These are phyloP conservation scores for Python bivittatus DNA, from an alignment of 2,113 vertebrate genomes.

Conservation along the genomic window DNA sequence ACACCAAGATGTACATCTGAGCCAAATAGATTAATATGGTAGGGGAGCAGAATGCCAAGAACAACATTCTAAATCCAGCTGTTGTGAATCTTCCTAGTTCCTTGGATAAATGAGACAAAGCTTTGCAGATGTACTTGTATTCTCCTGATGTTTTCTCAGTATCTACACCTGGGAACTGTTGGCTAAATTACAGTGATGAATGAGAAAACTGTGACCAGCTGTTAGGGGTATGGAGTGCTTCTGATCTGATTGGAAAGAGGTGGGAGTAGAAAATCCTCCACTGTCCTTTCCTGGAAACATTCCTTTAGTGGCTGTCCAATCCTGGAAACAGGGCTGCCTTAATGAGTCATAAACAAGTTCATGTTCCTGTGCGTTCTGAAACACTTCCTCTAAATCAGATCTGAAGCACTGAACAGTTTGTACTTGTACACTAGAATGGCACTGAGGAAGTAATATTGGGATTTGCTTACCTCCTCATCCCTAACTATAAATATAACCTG, in stretches of 20 bases:
- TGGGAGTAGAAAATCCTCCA: neutral
- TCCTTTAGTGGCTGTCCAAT: neutral
- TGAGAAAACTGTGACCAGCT: neutral
- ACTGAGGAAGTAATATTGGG: neutral
- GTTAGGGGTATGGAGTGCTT: neutral
- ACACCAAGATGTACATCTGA: neutral
- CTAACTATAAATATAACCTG: neutral
- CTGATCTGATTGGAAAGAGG: neutral
- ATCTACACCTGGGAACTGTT: neutral
- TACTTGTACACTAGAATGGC: neutral
- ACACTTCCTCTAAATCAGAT: neutral
- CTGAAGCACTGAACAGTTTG: neutral
- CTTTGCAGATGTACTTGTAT: neutral
- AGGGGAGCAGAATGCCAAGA: neutral
- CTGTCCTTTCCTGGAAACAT: neutral
- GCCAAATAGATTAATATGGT: neutral
- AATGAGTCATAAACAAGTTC: neutral
- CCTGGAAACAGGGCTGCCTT: neutral
- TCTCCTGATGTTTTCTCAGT: neutral
- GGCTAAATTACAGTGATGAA: neutral
- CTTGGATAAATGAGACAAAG: neutral
- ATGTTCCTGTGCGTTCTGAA: neutral
- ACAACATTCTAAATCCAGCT: neutral
- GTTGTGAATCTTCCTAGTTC: neutral
- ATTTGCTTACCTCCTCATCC: neutral